Conservation (phyloP, 1,140 invertebrate species). For the Pachypeltis micranthus region DNA sequence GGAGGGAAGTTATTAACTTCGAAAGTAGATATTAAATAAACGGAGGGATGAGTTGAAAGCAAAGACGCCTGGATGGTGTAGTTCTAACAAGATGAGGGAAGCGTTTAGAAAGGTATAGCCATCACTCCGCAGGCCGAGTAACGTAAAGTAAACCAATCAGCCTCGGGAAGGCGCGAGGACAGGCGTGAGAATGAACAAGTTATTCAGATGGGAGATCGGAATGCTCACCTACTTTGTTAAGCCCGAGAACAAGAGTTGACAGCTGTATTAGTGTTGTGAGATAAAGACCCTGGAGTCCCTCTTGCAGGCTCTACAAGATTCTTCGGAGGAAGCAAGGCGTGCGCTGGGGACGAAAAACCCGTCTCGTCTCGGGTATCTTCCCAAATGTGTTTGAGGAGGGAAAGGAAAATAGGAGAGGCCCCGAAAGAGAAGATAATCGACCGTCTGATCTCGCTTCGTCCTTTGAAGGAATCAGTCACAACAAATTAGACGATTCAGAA, state of each 20-base stretch:
- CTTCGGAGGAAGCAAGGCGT: not conserved
- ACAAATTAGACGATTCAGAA: too few relatives aligned
- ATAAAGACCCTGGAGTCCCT: not conserved
- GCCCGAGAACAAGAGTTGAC: conserved; percentile 4
- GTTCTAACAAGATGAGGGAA: not conserved
- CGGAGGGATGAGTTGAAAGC: too few relatives aligned
- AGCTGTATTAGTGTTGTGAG: conserved; percentile 5
- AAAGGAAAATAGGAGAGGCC: not conserved
- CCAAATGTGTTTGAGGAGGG: not conserved
- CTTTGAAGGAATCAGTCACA: conserved; percentile 4
- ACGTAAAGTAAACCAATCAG: conserved; percentile 4
- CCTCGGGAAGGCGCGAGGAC: not conserved
- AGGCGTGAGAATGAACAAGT: conserved; percentile 9
- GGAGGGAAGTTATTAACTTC: too few relatives aligned
- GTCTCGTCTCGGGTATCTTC: not conserved
- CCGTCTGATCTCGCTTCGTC: not conserved
- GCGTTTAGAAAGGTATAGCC: too few relatives aligned
- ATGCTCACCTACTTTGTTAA: conserved; percentile 8
- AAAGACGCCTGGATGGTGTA: not conserved
- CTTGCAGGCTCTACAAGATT: not conserved
- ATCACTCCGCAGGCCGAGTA: too few relatives aligned
- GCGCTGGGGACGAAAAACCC: too few relatives aligned
- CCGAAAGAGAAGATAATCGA: not conserved
- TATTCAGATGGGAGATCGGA: conserved; percentile 2
- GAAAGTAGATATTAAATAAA: too few relatives aligned